Evolutionary conservation across 2,888 invertebrate genomes (phyloP).

Genomic region (Subacronicta megacephala): DNA sequence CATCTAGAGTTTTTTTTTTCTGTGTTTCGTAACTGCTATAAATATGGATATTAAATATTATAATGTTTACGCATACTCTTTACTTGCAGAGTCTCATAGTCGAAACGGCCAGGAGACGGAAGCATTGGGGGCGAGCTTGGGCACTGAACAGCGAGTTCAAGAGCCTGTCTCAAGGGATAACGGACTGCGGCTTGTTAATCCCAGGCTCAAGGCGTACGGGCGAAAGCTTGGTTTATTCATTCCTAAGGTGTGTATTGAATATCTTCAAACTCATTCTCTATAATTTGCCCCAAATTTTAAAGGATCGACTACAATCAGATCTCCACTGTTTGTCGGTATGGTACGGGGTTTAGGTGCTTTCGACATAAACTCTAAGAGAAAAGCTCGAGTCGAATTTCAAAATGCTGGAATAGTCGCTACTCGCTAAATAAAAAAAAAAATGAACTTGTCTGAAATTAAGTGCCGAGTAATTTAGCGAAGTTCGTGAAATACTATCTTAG

Average conservation of each 20-base stretch:
- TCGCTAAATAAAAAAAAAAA: no score
- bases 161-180: conserved; percentile 63
- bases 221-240: conserved; percentile 85
- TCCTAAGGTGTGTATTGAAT: conserved; percentile 83
- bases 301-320: no score
- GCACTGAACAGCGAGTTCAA: conserved; percentile 50
- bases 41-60: background rate
- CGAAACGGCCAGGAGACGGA: conserved; percentile 67
- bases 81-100: conserved; percentile 69
- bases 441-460: no score
- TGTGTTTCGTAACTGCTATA: background rate
- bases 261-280: no score
- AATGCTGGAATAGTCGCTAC: no score
- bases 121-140: conserved; percentile 42
- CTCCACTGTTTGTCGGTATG: no score
- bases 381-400: no score
- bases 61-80: background rate
- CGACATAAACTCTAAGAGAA: no score
- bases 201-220: conserved; percentile 80
- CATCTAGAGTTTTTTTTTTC: background rate
- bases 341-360: no score
- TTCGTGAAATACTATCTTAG: no score
- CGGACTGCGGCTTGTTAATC: conserved; percentile 76
- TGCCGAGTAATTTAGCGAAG: no score
- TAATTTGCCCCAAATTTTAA: no score